Base-by-base conservation (phyloP, 2,113 vertebrate species). In the Stegastes partitus region DNA sequence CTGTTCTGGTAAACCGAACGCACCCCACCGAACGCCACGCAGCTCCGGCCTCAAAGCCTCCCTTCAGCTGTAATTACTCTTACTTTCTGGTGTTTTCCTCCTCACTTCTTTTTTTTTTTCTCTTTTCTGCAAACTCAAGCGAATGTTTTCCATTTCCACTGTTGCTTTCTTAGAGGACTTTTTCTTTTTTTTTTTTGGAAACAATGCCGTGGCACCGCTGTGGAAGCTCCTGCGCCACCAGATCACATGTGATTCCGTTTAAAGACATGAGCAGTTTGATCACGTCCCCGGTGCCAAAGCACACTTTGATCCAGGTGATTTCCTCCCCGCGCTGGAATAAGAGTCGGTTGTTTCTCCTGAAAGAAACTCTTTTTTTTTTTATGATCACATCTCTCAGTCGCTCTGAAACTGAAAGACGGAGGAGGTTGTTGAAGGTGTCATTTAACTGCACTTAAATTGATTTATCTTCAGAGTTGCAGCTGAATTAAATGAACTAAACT, bases 271-370 rank as follows among this genome's bases (percentile, higher is more conserved):
- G 82, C 77, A 76, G 79, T 87, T 64, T 73, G 83, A 83, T 89
- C 85, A 77, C 86, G 83, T 87, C 65, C 53, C n/a, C 0, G 6
- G 53, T 77, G 77, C 83, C 79, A 85, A 81, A 89, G 90, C 83
- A 19, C 63, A 65, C 84, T 87, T 69, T 89, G 82, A 92, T 89
- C 89, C 82, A 91, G 90, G 90, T 90, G 85, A 92, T 90, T 90
- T 92, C 88, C 90, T 76, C 72, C 39, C 7, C 15, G n/a, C 42
- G 0, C 64, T 74, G 76, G 26, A 51, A 56, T 47, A n/a, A 56
- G 59, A 67, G n/a, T 18, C 12, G 16, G 0, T 37, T 0, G 4
- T n/a, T 72, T 44, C 57, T 69, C 58, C 69, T 68, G 49, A 45
- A 82, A 89, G 79, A 23, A 59, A 74, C 64, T 54, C 65, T 31